A percentile compares a stretch with the other conserved stretches of the same genome.
These are phyloP conservation scores for Scarus forsteni DNA, from an alignment of 2,797 vertebrate genomes.

Conservation along the genomic window DNA sequence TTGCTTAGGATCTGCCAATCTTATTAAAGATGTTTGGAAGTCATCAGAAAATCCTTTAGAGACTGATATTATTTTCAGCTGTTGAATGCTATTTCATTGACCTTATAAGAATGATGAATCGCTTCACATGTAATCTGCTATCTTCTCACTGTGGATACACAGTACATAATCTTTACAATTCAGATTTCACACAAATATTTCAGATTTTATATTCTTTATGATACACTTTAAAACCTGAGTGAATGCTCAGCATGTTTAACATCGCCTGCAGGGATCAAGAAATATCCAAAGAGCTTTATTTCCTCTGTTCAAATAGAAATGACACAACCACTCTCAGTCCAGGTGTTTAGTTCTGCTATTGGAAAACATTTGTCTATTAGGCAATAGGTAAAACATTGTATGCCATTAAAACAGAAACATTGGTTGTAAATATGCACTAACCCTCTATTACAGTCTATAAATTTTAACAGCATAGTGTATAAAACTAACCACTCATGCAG, in stretches of 20 bases:
- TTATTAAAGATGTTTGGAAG: background rate
- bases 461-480: background rate
- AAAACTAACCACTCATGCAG: background rate
- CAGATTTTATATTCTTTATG: no score
- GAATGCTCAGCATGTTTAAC: no score
- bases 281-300: constrained; percentile 1
- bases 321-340: background rate
- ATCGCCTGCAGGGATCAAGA: background rate
- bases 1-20: background rate
- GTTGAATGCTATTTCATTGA: background rate
- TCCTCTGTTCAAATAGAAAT: background rate
- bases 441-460: background rate
- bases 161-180: background rate
- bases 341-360: background rate
- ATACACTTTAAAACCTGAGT: no score
- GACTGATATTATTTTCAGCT: background rate
- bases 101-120: background rate
- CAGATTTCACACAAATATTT: no score
- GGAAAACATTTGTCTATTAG: constrained; percentile 2
- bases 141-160: background rate
- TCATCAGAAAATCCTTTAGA: background rate
- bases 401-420: background rate
- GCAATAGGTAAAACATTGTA: background rate
- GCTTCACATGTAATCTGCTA: background rate
- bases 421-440: constrained; percentile 22